Base-by-base conservation (phyloP, 2,888 invertebrate genomes). In the Tupiocoris notatus region DNA sequence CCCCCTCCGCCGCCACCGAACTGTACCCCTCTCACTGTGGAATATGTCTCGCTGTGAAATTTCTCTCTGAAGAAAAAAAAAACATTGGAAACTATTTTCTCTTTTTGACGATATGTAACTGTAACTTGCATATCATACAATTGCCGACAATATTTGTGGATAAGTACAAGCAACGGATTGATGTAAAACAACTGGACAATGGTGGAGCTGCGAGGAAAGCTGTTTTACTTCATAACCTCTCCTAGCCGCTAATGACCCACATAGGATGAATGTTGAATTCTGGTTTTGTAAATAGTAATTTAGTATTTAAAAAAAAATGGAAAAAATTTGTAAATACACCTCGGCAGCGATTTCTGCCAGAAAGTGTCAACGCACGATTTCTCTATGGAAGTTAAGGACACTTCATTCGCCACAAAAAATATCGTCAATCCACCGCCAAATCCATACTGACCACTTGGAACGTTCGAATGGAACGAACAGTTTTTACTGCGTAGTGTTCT, bases 1-100 rank as follows among this genome's bases (percentile, higher is more conserved):
- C 85, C 86, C 25, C 86, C 86, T 0, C 89, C 89, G 1, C 88
- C 88, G 6, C 88, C 89, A 20, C 88, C 89, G 67, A 83, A 85
- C 80, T 87, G 87, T 82, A 85, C 86, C 80, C 86, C 87, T 80
- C 86, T 85, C 79, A 81, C 85, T 71, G 86, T 87, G 73, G 87
- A 88, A 80, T 83, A 82, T 78, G 82, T 83, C 12, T 82, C 83
- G 1, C 80, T 83, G 20, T 83, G 80, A 82, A 79, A 57, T 17
- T 18, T 62, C 63, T 66, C 54, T 9, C 24, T 23, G 6, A 7
- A n/a, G n/a, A n/a, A n/a, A n/a, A 18, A n/a, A 20, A 73, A 7
- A 20, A 18, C 17, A 73, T 1, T 6, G 17, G 17, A 12, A 20
- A 56, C 22, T 24, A 59, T 63, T 73, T 63, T 73, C 39, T 62